A percentile compares a stretch with the other conserved stretches of the same genome.
phyloP scores from a whole-genome alignment of 2,113 vertebrate genomes.

The Otus sunia region DNA sequence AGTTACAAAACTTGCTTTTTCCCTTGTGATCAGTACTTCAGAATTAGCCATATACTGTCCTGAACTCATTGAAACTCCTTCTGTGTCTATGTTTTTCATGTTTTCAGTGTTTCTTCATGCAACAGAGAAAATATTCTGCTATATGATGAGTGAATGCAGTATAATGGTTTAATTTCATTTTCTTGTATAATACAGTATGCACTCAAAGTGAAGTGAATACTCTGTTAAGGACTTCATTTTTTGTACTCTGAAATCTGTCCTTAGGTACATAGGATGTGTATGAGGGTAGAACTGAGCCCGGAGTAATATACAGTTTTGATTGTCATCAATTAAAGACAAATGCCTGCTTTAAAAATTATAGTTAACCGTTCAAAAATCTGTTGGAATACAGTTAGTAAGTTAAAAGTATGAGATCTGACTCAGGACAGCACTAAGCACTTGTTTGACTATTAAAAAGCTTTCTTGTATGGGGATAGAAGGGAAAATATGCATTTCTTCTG shows the following conservation, averaged over 20 bases:
- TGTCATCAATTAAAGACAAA: background rate
- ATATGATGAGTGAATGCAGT: background rate
- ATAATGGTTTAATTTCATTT: background rate
- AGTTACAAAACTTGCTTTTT: background rate
- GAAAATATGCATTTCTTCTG: background rate
- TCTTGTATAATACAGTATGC: background rate
- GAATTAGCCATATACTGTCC: background rate
- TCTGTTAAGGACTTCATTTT: background rate
- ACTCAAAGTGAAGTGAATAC: background rate
- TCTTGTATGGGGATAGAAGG: background rate
- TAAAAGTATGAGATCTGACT: background rate
- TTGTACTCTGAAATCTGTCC: background rate
- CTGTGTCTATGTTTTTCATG: background rate
- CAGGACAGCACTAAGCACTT: background rate
- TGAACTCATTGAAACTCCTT: background rate
- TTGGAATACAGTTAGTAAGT: background rate
- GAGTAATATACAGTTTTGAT: background rate
- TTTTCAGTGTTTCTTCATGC: background rate
- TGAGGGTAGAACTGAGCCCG: background rate
- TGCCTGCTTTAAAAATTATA: background rate
- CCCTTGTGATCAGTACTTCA: background rate
- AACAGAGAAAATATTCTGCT: background rate
- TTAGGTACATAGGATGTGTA: background rate
- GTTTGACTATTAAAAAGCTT: background rate
- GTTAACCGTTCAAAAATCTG: background rate